phyloP scores from a whole-genome alignment of 1,140 invertebrate genomes.

The Listronotus bonariensis region DNA sequence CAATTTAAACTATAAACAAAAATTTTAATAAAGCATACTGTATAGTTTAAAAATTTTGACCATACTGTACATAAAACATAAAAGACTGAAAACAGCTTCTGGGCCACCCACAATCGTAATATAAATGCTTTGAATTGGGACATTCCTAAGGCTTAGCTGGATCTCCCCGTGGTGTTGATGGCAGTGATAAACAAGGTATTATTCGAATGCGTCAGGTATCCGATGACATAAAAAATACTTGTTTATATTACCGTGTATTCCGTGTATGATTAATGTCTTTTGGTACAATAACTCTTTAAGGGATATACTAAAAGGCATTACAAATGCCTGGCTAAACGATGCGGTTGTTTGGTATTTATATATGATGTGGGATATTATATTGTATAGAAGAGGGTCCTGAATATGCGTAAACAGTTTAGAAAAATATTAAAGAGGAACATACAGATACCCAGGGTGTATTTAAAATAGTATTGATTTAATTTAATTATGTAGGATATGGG shows the following conservation, averaged over 20 bases:
- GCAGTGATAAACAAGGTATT: constrained; percentile 57
- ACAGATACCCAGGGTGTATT: too few species aligned
- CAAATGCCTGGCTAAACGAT: constrained; percentile 7
- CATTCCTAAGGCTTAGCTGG: constrained; percentile 46
- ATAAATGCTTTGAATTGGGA: constrained; percentile 41
- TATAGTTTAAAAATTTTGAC: too few species aligned
- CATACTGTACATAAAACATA: neutral
- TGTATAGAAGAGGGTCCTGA: neutral
- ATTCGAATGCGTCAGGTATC: constrained; percentile 56
- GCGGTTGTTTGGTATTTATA: constrained; percentile 2
- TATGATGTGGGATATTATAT: constrained; percentile 1
- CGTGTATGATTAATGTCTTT: constrained; percentile 53
- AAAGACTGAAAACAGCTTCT: constrained; percentile 5
- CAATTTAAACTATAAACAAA: too few species aligned
- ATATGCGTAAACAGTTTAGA: too few species aligned
- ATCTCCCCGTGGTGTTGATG: constrained; percentile 55
- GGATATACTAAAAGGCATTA: constrained; percentile 9
- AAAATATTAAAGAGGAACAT: too few species aligned
- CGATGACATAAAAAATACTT: constrained; percentile 58
- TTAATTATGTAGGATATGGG: too few species aligned
- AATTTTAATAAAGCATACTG: too few species aligned
- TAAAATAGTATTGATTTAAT: too few species aligned
- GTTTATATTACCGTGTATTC: constrained; percentile 55
- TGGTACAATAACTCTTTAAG: constrained; percentile 40
- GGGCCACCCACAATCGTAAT: constrained; percentile 47